Evolutionary conservation across 1,140 invertebrate genomes (phyloP), one percentile per base, ranked within the genome.

Genomic region (Holcopasites calliopsidis): DNA sequence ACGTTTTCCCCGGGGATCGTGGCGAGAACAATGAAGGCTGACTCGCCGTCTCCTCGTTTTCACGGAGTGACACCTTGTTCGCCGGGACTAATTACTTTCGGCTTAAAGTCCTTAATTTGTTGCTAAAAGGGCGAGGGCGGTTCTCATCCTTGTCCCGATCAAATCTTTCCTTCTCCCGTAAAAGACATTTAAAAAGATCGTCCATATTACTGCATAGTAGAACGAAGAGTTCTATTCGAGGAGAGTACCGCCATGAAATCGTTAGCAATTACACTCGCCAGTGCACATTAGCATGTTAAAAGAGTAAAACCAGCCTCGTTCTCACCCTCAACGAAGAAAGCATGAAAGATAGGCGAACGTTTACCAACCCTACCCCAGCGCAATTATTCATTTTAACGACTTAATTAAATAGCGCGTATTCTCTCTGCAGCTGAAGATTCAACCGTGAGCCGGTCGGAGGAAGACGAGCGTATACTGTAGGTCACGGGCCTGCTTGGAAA

Each of bases 91-190:
- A 86, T 86, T 86, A 85, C 78, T 85, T 83, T 82, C 78, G 78
- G 84, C 84, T 85, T 85, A 86, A 86, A 83, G 83, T 85, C 80
- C 74, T 85, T 83, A 86, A 86, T 86, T 83, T 81, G 79, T 85
- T 79, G 70, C 74, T 75, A 68, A 81, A 85, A 81, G 76, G 52
- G 54, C 38, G 64, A 26, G 13, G 62, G 64, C 31, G 21, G 21
- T 33, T 11, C 28, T 26, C 4, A 13, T 44, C 26, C 71, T 33
- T 11, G 35, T 8, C 42, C 31, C 44, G 66, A 80, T 80, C 52
- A 73, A 55, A 47, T 73, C 79, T 66, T 72, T 58, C 72, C 80
- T 3, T 61, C 33, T 6, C 1, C 47, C 49, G 2, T 35, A 18
- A 49, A 74, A 38, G 35, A 23, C 44, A 38, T 40, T 75, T 47